These are phyloP conservation scores for Asteroscopus sphinx DNA, from an alignment of 2,888 invertebrate species.

Conservation along the genomic window DNA sequence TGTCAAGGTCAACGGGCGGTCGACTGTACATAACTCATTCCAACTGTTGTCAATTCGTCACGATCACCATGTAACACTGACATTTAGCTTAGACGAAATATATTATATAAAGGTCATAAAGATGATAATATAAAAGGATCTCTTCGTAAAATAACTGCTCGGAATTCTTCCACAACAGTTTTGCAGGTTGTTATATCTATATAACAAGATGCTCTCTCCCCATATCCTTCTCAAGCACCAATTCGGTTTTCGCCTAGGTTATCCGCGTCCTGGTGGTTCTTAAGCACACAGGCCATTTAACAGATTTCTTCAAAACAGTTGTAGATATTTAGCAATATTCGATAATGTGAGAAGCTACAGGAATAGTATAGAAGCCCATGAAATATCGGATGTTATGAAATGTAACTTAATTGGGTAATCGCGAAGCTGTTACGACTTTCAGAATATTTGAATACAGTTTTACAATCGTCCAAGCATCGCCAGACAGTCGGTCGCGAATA, in stretches of 20 bases:
- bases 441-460: slow-evolving; percentile 46
- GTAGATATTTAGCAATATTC: slow-evolving; percentile 17
- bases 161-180: not conserved
- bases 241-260: too few species aligned
- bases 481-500: slow-evolving; percentile 25
- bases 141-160: not conserved
- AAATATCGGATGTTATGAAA: slow-evolving; percentile 49
- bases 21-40: slow-evolving; percentile 14
- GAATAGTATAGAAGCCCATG: slow-evolving; percentile 40
- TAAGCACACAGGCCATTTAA: too few species aligned
- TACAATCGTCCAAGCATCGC: slow-evolving; percentile 23
- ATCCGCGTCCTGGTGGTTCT: too few species aligned
- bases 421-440: slow-evolving; percentile 35
- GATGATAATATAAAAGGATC: too few species aligned
- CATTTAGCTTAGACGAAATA: slow-evolving; percentile 33
- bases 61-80: slow-evolving; percentile 20
- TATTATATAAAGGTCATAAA: slow-evolving; percentile 3
- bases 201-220: too few species aligned
- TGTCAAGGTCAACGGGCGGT: too few species aligned
- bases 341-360: slow-evolving; percentile 23
- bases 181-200: too few species aligned
- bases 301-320: not conserved
- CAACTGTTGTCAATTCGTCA: slow-evolving; percentile 11
- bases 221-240: too few species aligned
- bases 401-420: slow-evolving; percentile 49